A percentile compares a stretch with the other conserved stretches of the same genome.
These are phyloP conservation scores for Acanthis flammea DNA, from an alignment of 2,797 vertebrate genomes.

Conservation along the genomic window DNA sequence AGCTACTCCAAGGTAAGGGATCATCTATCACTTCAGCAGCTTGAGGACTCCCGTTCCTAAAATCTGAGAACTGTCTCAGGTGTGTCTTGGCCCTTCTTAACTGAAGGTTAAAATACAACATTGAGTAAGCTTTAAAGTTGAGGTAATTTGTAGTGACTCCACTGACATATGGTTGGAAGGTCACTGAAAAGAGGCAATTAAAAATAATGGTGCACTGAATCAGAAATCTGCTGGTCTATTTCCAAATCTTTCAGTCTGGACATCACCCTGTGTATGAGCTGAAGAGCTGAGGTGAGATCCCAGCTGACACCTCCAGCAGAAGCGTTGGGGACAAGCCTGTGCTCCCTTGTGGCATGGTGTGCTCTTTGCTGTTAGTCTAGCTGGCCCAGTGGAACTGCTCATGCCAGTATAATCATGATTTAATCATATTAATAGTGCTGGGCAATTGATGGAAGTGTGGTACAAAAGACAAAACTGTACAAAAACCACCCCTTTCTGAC, in stretches of 20 bases:
- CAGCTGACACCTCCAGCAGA: neutral
- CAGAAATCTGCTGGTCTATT: neutral
- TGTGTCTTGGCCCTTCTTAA: neutral
- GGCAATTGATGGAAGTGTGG: neutral
- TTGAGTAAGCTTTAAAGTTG: neutral
- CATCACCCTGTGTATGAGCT: neutral
- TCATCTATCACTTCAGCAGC: neutral
- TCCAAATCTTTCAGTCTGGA: neutral
- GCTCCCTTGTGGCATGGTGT: neutral
- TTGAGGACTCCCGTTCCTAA: neutral
- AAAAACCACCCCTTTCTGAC: neutral
- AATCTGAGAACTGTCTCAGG: neutral
- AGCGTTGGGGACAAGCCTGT: neutral
- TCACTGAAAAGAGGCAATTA: neutral
- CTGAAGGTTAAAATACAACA: neutral
- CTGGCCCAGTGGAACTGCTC: neutral
- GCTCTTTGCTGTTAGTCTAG: neutral
- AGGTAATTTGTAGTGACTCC: neutral
- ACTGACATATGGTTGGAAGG: neutral
- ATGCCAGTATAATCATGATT: neutral
- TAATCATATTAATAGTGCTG: neutral
- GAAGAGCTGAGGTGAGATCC: neutral
- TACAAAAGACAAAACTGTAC: neutral
- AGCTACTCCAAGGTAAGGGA: neutral
- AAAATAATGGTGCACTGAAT: neutral